Conservation (phyloP, 2,113 vertebrate species). For the Amphiprion percula region DNA sequence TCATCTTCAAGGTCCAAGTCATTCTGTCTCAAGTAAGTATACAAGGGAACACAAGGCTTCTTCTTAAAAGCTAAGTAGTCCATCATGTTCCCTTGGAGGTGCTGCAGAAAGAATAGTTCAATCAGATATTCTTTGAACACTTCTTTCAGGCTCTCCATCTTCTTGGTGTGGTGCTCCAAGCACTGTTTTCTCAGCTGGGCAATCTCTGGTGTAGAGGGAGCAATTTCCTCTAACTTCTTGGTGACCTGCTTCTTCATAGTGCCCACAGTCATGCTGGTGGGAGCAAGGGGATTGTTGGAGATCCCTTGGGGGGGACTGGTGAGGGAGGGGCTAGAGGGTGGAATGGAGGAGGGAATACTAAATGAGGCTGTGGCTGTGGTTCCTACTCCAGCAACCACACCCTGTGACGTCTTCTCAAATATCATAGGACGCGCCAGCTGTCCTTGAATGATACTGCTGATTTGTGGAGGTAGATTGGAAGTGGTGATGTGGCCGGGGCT, state of each 20-base stretch:
- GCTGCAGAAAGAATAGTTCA: conserved; percentile 97
- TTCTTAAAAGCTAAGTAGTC: conserved; percentile 97
- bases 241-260: conserved; percentile 87
- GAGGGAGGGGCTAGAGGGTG: conserved; percentile 92
- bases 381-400: conserved; percentile 86
- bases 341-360: conserved; percentile 88
- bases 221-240: conserved; percentile 94
- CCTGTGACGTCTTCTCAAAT: conserved; percentile 87
- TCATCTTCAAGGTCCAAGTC: conserved; percentile 97
- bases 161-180: conserved; percentile 92
- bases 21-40: conserved; percentile 94
- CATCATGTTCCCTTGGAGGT: conserved; percentile 99
- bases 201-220: conserved; percentile 91
- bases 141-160: conserved; percentile 92
- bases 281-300: conserved; percentile 85
- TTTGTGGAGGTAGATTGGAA: conserved; percentile 91
- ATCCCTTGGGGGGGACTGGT: conserved; percentile 86
- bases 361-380: conserved; percentile 83
- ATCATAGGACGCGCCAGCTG: conserved; percentile 89
- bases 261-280: conserved; percentile 75
- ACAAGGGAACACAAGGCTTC: conserved; percentile 93
- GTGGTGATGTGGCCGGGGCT: conserved; percentile 92
- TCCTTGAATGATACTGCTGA: conserved; percentile 94
- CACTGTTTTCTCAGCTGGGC: conserved; percentile 94
- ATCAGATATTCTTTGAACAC: conserved; percentile 94